These are phyloP conservation scores for Pseudomugil gertrudae DNA, from an alignment of 2,797 vertebrate genomes.

Conservation along the genomic window DNA sequence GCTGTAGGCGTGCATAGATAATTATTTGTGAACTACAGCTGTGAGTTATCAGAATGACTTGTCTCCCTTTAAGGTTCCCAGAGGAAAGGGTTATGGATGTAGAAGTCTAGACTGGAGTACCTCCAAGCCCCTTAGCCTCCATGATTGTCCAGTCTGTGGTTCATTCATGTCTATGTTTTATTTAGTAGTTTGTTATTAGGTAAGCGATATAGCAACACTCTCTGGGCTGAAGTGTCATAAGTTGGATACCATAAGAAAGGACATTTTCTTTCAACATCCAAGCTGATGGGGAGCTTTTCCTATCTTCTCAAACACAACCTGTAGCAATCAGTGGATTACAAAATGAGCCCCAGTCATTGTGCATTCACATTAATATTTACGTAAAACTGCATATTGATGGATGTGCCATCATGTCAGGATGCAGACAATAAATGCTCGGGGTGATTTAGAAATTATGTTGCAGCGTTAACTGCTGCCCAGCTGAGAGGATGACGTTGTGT, in stretches of 20 bases:
- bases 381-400: no score
- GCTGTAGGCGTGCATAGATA: conserved; percentile 14
- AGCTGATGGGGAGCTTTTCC: conserved; percentile 1
- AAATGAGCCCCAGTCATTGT: not conserved
- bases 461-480: no score
- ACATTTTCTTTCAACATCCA: conserved; percentile 25
- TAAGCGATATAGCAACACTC: conserved; percentile 33
- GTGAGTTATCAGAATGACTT: conserved; percentile 29
- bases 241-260: conserved; percentile 36
- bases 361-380: no score
- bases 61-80: conserved; percentile 20
- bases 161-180: conserved; percentile 63
- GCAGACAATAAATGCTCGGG: no score
- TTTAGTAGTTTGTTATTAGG: conserved; percentile 51
- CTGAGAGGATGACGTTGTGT: no score
- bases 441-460: no score
- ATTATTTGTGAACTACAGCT: conserved; percentile 27
- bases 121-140: conserved; percentile 41
- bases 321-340: conserved; percentile 3
- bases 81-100: conserved; percentile 40
- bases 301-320: not conserved
- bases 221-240: conserved; percentile 23
- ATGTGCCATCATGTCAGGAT: not conserved
- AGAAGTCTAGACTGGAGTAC: conserved; percentile 45
- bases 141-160: conserved; percentile 42